Evolutionary conservation across 2,888 invertebrate species (phyloP).

Genomic region (Temnothorax unifasciatus): DNA sequence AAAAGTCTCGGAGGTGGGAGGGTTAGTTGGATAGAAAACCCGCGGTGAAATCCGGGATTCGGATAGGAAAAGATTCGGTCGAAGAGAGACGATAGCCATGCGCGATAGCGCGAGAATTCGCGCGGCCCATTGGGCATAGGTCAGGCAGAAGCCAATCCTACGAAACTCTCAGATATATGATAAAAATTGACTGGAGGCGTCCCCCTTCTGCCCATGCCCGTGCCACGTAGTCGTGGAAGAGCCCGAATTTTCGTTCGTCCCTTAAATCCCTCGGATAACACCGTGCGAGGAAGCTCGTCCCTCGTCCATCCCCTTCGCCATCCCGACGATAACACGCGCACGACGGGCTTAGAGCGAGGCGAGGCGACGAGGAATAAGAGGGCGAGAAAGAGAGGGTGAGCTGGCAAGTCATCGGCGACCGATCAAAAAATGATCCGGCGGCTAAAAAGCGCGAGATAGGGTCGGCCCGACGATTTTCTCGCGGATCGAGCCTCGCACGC

Average conservation of each 20-base stretch:
- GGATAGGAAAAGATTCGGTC: conserved; percentile 58
- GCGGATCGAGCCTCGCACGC: conserved; percentile 46
- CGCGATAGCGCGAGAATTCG: conserved; percentile 81
- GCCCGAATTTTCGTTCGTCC: conserved; percentile 78
- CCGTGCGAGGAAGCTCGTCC: conserved; percentile 68
- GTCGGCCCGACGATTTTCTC: conserved; percentile 59
- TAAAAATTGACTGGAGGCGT: conserved; percentile 84
- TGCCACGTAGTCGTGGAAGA: conserved; percentile 43
- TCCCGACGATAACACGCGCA: conserved; percentile 67
- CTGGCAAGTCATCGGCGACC: conserved; percentile 78
- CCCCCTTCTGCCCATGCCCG: conserved; percentile 44
- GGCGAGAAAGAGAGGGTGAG: conserved; percentile 57
- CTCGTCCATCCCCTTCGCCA: conserved; percentile 69
- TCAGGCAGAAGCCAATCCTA: conserved; percentile 85
- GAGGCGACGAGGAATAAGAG: conserved; percentile 37
- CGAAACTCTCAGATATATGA: conserved; percentile 83
- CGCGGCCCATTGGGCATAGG: conserved; percentile 85
- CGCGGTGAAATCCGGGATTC: conserved; percentile 64
- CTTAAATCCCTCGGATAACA: conserved; percentile 82
- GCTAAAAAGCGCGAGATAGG: conserved; percentile 64
- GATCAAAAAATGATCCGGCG: conserved; percentile 79
- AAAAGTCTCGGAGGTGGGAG: conserved; percentile 11
- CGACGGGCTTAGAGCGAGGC: conserved; percentile 51
- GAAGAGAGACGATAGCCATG: conserved; percentile 77
- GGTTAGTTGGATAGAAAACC: conserved; percentile 35